A percentile compares a stretch with the other conserved stretches of the same genome.
These are phyloP conservation scores for Petrocephalus schoutedeni DNA, from an alignment of 2,797 vertebrate species.

Conservation along the genomic window DNA sequence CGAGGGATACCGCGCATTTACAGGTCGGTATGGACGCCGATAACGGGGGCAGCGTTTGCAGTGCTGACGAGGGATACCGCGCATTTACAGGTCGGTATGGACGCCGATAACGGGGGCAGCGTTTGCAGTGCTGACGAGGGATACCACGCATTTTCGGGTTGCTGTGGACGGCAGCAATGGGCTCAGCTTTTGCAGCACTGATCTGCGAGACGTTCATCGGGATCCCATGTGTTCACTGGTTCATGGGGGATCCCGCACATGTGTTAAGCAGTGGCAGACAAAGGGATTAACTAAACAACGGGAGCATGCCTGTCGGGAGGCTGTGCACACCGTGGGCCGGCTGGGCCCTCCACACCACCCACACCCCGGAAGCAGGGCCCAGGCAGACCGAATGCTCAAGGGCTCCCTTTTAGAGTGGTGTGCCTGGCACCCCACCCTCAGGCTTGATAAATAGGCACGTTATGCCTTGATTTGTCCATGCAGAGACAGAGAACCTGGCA, in stretches of 20 bases:
- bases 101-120: too few relatives aligned
- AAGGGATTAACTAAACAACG: neutral
- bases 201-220: constrained; percentile 11
- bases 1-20: constrained; percentile 7
- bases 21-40: constrained; percentile 26
- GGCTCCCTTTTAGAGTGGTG: neutral
- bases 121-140: neutral
- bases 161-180: constrained; percentile 25
- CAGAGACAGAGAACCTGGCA: neutral
- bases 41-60: constrained; percentile 28
- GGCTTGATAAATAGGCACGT: neutral
- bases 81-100: too few relatives aligned
- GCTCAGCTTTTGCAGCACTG: constrained; percentile 28
- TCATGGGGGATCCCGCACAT: too few relatives aligned
- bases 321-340: neutral
- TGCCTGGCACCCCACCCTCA: neutral
- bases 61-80: constrained; percentile 10
- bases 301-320: neutral
- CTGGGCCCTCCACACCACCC: neutral
- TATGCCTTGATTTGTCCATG: neutral
- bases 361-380: neutral
- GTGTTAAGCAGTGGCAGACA: neutral
- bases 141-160: constrained; percentile 22
- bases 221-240: constrained; percentile 23
- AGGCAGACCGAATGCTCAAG: neutral